These are phyloP conservation scores for Cyclargus thomasi DNA, from an alignment of 1,140 invertebrate genomes.

Conservation along the genomic window DNA sequence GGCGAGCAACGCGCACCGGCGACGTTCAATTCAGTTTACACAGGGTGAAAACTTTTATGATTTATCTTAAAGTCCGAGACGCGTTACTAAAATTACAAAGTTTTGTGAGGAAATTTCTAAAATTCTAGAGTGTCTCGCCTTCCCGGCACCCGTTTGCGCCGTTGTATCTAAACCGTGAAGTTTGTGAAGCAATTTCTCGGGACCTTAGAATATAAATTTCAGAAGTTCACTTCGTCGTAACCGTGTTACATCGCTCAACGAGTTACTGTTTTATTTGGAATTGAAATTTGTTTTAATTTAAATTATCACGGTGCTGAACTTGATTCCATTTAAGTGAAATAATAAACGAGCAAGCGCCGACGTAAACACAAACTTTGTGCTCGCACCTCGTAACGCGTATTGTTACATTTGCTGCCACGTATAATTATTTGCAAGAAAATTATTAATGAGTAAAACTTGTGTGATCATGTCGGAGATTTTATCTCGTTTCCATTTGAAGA, in stretches of 20 bases:
- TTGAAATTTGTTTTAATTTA: constrained; percentile 32
- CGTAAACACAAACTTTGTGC: not conserved
- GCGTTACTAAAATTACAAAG: constrained; percentile 49
- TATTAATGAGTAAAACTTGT: not conserved
- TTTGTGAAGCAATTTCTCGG: constrained; percentile 52
- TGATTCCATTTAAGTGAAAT: constrained; percentile 17
- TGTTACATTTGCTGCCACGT: not conserved
- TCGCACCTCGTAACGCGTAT: not conserved
- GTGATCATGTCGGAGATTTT: not conserved
- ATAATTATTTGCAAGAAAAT: not conserved
- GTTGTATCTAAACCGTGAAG: constrained; percentile 45
- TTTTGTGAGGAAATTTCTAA: constrained; percentile 58
- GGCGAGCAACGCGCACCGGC: not conserved
- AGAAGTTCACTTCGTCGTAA: constrained; percentile 50
- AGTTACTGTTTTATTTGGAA: constrained; percentile 42
- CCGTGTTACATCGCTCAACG: constrained; percentile 50
- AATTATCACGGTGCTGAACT: constrained; percentile 21
- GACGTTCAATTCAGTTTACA: constrained; percentile 30
- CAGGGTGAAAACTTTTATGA: constrained; percentile 51
- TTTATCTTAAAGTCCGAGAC: constrained; percentile 50
- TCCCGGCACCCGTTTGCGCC: constrained; percentile 39
- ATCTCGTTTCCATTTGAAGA: not conserved
- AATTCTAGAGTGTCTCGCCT: constrained; percentile 58
- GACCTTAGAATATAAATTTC: constrained; percentile 65
- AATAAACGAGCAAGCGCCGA: not conserved